A percentile compares a stretch with the other conserved stretches of the same genome.
phyloP scores from a whole-genome alignment of 2,113 vertebrate species.

The Malurus elegans region DNA sequence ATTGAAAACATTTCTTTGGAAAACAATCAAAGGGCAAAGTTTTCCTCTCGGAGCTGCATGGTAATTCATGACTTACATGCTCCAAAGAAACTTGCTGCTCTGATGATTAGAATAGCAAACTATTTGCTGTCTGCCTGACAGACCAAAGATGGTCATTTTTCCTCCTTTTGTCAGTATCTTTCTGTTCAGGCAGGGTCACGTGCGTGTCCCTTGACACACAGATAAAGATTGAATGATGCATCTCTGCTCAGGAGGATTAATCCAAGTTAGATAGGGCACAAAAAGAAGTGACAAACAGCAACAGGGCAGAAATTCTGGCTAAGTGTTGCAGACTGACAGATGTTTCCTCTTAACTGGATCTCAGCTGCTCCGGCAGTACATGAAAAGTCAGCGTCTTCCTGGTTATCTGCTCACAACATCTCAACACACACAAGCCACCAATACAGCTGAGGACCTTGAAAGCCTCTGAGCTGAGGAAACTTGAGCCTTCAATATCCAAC shows the following conservation, averaged over 20 bases:
- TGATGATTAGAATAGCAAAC: constrained; percentile 12
- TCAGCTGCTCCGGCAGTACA: background rate
- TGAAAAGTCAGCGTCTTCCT: accelerated
- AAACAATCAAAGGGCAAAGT: constrained; percentile 64
- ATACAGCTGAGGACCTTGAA: background rate
- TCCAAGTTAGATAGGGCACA: background rate
- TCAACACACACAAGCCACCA: background rate
- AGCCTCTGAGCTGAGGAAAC: background rate
- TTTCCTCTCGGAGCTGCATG: constrained; percentile 32
- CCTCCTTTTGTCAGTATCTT: background rate
- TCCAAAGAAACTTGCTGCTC: constrained; percentile 13
- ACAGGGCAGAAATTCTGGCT: background rate
- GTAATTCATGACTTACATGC: constrained; percentile 38
- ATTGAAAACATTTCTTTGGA: constrained; percentile 63
- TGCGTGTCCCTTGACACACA: background rate
- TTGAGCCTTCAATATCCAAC: background rate
- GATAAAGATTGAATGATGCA: background rate
- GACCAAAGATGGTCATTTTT: constrained; percentile 45
- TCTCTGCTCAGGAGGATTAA: background rate
- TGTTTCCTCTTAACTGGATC: background rate
- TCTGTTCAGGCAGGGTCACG: background rate
- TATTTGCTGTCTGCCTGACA: constrained; percentile 21
- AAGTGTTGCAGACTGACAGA: background rate
- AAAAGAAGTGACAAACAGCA: background rate
- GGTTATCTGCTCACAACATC: background rate